A percentile compares a stretch with the other conserved stretches of the same genome.
Conservation (phyloP, 2,797 vertebrate genomes). For the Crocidura indochinensis region DNA sequence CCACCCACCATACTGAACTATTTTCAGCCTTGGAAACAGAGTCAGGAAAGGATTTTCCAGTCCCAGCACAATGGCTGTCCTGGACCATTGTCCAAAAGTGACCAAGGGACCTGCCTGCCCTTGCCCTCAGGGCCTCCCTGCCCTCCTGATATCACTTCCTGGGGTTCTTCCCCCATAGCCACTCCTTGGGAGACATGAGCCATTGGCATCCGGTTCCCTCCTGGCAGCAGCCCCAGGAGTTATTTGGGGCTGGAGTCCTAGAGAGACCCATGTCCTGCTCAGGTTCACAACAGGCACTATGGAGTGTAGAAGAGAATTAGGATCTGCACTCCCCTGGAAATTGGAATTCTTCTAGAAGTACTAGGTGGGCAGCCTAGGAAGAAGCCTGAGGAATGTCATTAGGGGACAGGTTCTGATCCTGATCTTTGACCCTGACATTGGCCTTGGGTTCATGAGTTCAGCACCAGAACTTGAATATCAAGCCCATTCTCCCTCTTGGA, state of each 20-base stretch:
- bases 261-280: constrained; percentile 30
- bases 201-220: not conserved
- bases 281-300: not conserved
- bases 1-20: constrained; percentile 45
- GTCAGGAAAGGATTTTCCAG: constrained; percentile 80
- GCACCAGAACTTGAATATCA: not conserved
- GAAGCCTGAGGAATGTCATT: not conserved
- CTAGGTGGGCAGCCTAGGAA: not conserved
- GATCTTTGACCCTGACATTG: not conserved
- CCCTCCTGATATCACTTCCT: constrained; percentile 41
- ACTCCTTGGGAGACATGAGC: not conserved
- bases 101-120: constrained; percentile 10
- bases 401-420: not conserved
- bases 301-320: too few relatives aligned
- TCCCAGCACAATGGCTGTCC: constrained; percentile 72
- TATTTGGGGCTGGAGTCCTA: not conserved
- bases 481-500: not conserved
- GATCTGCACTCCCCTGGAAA: too few relatives aligned
- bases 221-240: constrained; percentile 33
- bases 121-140: not conserved
- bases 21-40: constrained; percentile 74
- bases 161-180: constrained; percentile 15
- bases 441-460: not conserved
- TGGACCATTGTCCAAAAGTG: constrained; percentile 72
- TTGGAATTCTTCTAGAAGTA: not conserved